Conservation (phyloP, 2,888 invertebrate species). For the Agrenia bidenticulata region DNA sequence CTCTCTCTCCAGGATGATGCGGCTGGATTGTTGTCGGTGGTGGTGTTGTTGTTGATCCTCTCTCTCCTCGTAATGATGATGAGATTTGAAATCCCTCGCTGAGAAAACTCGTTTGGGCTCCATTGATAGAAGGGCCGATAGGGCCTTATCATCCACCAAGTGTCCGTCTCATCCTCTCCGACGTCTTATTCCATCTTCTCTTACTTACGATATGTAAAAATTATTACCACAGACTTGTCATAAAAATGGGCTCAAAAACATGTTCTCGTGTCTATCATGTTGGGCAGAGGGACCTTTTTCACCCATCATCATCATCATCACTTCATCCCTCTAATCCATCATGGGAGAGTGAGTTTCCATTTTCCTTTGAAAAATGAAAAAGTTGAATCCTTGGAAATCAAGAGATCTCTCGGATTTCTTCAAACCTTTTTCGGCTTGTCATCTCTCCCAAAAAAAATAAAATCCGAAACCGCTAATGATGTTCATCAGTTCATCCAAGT, state of each 20-base stretch:
- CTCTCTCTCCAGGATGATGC: neutral
- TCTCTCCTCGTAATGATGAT: constrained; percentile 38
- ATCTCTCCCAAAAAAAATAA: too few species aligned
- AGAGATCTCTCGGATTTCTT: too few species aligned
- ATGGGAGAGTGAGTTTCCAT: constrained; percentile 25
- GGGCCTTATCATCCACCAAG: constrained; percentile 39
- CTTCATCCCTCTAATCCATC: constrained; percentile 2
- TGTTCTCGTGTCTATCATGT: too few species aligned
- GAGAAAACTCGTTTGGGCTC: constrained; percentile 53
- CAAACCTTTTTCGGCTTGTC: too few species aligned
- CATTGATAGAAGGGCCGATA: constrained; percentile 50
- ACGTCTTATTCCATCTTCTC: constrained; percentile 26
- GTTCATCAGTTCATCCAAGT: too few species aligned
- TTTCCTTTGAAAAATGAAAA: constrained; percentile 11
- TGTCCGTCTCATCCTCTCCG: neutral
- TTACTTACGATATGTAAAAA: too few species aligned
- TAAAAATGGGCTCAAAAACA: too few species aligned
- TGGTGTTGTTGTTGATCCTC: neutral
- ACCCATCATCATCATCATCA: too few species aligned
- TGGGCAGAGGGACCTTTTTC: too few species aligned
- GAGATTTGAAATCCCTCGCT: constrained; percentile 47
- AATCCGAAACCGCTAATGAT: too few species aligned
- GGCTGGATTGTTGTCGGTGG: neutral
- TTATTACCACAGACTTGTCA: too few species aligned
- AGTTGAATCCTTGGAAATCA: constrained; percentile 15